A percentile compares a stretch with the other conserved stretches of the same genome.
These are phyloP conservation scores for Ophioninae sp. DNA, from an alignment of 2,888 invertebrate species.

Conservation along the genomic window DNA sequence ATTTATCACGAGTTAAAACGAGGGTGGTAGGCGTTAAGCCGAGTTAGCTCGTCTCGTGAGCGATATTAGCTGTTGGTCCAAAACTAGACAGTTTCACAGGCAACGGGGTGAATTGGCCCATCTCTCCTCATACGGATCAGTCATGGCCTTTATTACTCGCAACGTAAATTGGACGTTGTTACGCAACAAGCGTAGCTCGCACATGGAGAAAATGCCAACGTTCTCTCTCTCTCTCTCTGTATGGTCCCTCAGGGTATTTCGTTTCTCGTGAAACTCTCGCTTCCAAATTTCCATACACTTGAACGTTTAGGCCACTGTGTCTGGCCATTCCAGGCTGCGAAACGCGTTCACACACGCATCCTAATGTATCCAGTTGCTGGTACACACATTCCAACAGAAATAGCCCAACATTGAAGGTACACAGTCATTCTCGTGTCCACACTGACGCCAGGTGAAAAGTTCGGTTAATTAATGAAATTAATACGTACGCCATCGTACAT, in stretches of 20 bases:
- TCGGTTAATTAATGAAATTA: not conserved
- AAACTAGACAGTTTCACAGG: conserved; percentile 18
- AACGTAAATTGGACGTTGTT: conserved; percentile 75
- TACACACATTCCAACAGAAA: not conserved
- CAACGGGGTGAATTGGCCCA: conserved; percentile 54
- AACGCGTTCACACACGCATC: not conserved
- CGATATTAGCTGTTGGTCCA: conserved; percentile 31
- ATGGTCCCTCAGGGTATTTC: conserved; percentile 48
- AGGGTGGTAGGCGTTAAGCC: conserved; percentile 7
- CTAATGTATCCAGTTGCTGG: not conserved
- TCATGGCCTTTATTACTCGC: conserved; percentile 61
- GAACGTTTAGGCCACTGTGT: conserved; percentile 51
- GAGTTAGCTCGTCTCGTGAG: conserved; percentile 39
- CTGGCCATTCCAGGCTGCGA: not conserved
- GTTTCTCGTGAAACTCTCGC: conserved; percentile 44
- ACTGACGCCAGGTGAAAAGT: not conserved
- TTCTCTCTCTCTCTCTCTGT: conserved; percentile 31
- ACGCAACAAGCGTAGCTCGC: conserved; percentile 64
- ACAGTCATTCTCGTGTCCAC: not conserved
- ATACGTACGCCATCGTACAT: not conserved
- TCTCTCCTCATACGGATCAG: conserved; percentile 60
- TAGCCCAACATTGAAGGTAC: conserved; percentile 8
- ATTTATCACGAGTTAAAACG: conserved; percentile 1
- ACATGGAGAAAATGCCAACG: conserved; percentile 2
- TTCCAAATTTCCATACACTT: conserved; percentile 67